phyloP scores from a whole-genome alignment of 2,888 invertebrate genomes.

The Dasypogon diadema region DNA sequence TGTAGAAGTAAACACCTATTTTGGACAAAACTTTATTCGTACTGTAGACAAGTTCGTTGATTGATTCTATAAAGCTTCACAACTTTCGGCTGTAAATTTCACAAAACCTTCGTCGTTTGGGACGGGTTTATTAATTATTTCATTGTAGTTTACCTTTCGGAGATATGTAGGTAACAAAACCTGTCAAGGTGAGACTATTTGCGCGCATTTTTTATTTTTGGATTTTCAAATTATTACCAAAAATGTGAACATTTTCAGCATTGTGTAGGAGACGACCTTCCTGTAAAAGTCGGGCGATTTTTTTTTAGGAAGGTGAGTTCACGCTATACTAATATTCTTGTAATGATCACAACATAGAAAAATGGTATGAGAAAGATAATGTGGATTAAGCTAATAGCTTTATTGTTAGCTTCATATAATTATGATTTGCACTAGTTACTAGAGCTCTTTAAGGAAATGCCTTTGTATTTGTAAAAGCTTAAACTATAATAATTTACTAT shows the following conservation, averaged over 20 bases:
- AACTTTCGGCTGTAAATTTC: neutral
- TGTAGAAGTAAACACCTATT: neutral
- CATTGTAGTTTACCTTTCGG: conserved; percentile 1
- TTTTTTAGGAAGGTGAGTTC: no score
- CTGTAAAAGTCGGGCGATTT: neutral
- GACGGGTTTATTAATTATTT: conserved; percentile 11
- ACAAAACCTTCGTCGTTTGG: neutral
- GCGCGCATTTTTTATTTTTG: conserved; percentile 13
- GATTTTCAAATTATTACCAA: neutral
- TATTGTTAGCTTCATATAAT: no score
- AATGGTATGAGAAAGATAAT: no score
- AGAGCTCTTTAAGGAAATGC: no score
- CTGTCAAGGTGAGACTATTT: conserved; percentile 4
- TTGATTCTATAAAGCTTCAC: neutral
- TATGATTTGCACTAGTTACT: no score
- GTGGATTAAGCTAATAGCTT: no score
- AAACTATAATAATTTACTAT: no score
- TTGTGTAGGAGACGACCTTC: neutral
- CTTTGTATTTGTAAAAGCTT: no score
- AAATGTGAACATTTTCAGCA: neutral
- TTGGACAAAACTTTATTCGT: neutral
- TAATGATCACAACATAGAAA: no score
- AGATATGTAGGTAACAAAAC: conserved; percentile 9
- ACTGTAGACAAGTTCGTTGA: neutral
- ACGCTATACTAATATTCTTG: no score